Conservation (phyloP, 2,888 invertebrate species). For the Synergus itoensis region DNA sequence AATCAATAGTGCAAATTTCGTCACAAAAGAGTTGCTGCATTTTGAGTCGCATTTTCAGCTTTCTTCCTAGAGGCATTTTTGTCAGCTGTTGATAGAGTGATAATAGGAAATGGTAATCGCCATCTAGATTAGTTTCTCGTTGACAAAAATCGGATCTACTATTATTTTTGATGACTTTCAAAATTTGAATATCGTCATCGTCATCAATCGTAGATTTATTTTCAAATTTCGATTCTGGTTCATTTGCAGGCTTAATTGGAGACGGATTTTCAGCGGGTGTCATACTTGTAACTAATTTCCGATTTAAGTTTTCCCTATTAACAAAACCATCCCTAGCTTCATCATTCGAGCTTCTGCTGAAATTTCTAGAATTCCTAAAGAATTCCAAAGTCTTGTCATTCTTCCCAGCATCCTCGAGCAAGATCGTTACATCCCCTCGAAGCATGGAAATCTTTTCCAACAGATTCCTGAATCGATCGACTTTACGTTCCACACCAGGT, state of each 20-base stretch:
- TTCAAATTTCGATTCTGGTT: background rate
- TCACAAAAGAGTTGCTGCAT: conserved; percentile 54
- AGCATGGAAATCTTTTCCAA: conserved; percentile 26
- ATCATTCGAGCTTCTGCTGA: conserved; percentile 27
- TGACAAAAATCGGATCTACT: background rate
- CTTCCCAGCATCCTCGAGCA: conserved; percentile 22
- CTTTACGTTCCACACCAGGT: conserved; percentile 36
- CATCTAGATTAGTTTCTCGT: conserved; percentile 40
- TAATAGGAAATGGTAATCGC: conserved; percentile 56
- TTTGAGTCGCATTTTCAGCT: conserved; percentile 55
- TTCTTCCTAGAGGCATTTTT: conserved; percentile 49
- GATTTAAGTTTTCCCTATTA: background rate
- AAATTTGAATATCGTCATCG: background rate
- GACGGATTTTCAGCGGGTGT: background rate
- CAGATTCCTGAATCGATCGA: conserved; percentile 35
- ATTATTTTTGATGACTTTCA: background rate
- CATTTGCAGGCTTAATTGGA: too few species aligned
- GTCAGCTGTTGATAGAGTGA: conserved; percentile 51
- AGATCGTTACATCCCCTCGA: conserved; percentile 27
- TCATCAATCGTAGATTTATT: background rate
- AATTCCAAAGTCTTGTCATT: conserved; percentile 40
- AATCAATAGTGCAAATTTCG: conserved; percentile 43
- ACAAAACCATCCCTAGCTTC: background rate
- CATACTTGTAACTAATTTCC: background rate
- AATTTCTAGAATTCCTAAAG: conserved; percentile 12